Evolutionary conservation across 2,797 vertebrate genomes (phyloP).

Genomic region (Darevskia mixta): DNA sequence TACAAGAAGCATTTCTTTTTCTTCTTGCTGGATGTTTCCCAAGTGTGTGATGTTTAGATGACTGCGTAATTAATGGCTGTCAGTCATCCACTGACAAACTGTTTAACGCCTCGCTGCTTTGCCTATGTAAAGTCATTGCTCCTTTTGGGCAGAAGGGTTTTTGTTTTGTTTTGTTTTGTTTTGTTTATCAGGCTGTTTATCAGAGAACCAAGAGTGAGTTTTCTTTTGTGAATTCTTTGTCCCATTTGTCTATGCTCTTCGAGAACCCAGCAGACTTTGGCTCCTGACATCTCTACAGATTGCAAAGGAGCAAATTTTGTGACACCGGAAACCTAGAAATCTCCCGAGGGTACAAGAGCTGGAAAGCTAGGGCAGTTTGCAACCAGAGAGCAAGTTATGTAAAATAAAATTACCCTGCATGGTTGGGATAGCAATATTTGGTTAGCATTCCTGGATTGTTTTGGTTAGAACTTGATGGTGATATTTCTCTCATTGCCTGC

Average conservation of each 20-base stretch:
- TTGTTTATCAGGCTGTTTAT: background rate
- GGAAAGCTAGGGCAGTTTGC: background rate
- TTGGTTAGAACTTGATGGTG: background rate
- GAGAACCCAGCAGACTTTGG: background rate
- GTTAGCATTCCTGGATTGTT: background rate
- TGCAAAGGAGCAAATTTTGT: background rate
- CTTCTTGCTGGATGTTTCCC: slow-evolving; percentile 25
- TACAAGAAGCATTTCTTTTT: slow-evolving; percentile 6
- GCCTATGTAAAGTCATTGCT: slow-evolving; percentile 5
- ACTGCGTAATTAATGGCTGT: slow-evolving; percentile 1
- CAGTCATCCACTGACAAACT: background rate
- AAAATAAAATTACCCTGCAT: background rate
- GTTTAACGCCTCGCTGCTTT: background rate
- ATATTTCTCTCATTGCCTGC: background rate
- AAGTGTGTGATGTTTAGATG: slow-evolving; percentile 24
- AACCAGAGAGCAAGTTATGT: background rate
- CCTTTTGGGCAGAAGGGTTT: background rate
- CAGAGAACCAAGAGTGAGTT: background rate
- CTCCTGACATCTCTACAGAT: background rate
- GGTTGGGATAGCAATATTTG: background rate
- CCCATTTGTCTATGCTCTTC: background rate
- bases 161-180: background rate
- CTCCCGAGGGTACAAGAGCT: background rate
- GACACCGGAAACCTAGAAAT: too few species aligned
- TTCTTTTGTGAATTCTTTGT: background rate